Evolutionary conservation across 2,113 vertebrate species (phyloP).

Genomic region (Tinamus guttatus): DNA sequence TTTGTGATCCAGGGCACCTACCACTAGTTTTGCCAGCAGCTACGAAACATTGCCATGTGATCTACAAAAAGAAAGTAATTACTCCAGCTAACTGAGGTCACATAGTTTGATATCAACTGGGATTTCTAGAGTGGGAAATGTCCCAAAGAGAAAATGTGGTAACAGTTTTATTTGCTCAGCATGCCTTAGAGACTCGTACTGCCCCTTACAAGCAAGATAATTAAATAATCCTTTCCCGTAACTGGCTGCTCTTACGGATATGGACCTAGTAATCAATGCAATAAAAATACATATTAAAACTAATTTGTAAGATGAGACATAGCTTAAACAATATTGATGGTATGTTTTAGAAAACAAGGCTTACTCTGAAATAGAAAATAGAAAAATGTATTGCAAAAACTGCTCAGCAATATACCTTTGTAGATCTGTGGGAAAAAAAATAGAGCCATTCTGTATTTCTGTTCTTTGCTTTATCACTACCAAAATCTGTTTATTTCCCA

Average conservation of each 20-base stretch:
- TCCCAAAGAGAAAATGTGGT: background rate
- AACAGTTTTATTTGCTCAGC: conserved; percentile 19
- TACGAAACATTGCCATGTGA: background rate
- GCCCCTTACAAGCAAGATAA: background rate
- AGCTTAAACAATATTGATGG: background rate
- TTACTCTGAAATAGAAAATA: background rate
- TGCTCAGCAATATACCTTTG: background rate
- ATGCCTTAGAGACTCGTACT: background rate
- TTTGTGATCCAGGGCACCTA: background rate
- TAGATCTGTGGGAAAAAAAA: background rate
- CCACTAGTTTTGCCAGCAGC: background rate
- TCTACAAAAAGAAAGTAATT: background rate
- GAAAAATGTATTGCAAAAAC: background rate
- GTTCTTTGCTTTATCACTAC: background rate
- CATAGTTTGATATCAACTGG: background rate
- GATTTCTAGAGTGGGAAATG: background rate
- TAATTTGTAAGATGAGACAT: background rate
- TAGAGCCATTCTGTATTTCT: background rate
- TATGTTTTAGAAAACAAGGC: background rate
- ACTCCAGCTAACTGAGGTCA: background rate
- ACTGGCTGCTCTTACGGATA: background rate
- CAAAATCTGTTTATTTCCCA: background rate
- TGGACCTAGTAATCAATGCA: background rate
- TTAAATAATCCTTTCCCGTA: background rate
- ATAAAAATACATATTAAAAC: background rate